Percentiles rank a stretch among this genome's conserved stretches.
Evolutionary conservation across 2,797 vertebrate genomes (phyloP).

Genomic region (Loris lydekkerianus): DNA sequence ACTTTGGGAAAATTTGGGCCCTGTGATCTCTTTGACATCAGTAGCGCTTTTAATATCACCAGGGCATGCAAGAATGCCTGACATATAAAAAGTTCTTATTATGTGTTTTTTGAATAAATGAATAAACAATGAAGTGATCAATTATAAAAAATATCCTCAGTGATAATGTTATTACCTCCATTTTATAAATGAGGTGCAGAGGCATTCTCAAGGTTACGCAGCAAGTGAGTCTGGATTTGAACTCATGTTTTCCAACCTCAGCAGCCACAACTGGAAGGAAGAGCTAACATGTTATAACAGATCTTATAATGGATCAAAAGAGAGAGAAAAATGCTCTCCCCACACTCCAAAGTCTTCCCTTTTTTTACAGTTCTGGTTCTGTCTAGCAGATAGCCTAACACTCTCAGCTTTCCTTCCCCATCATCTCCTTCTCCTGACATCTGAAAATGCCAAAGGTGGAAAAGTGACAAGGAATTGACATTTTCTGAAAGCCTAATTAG

Average conservation of each 20-base stretch:
- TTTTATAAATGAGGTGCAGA: slow-evolving; percentile 6
- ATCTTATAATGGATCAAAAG: background rate
- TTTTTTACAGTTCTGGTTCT: slow-evolving; percentile 41
- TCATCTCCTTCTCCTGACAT: background rate
- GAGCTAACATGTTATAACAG: background rate
- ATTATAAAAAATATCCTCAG: background rate
- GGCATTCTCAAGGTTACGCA: background rate
- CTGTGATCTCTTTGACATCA: background rate
- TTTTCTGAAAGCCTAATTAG: background rate
- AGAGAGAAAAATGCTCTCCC: background rate
- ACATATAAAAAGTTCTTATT: background rate
- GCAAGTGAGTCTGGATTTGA: background rate
- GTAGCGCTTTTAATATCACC: background rate
- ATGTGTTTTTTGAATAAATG: background rate
- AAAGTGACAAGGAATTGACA: slow-evolving; percentile 14
- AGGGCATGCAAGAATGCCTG: background rate
- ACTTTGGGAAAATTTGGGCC: background rate
- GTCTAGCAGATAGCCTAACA: slow-evolving; percentile 22
- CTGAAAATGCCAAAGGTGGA: slow-evolving; percentile 1
- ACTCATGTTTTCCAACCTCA: slow-evolving; percentile 9
- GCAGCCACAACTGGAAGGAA: background rate
- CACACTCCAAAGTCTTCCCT: background rate
- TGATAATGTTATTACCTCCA: background rate
- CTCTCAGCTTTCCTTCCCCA: background rate
- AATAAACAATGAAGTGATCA: background rate